A percentile compares a stretch with the other conserved stretches of the same genome.
These are phyloP conservation scores for Helogale parvula DNA, from an alignment of 2,113 vertebrate species.

Conservation along the genomic window DNA sequence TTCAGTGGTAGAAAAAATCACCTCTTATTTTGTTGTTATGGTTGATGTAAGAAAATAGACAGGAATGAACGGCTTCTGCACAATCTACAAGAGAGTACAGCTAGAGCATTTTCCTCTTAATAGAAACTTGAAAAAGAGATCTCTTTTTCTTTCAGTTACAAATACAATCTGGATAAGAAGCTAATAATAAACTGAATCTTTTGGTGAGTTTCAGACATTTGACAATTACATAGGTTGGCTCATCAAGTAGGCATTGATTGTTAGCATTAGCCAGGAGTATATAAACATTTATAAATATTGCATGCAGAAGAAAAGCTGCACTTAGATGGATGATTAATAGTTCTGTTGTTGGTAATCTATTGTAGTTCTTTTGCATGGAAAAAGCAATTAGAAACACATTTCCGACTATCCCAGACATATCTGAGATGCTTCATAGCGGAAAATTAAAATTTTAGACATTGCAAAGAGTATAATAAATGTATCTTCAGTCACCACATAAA, in stretches of 20 bases:
- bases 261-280: constrained; percentile 77
- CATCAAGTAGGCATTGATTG: constrained; percentile 78
- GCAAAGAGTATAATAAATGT: constrained; percentile 73
- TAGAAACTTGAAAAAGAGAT: not conserved
- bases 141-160: constrained; percentile 43
- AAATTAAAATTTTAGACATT: constrained; percentile 81
- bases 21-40: constrained; percentile 59
- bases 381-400: constrained; percentile 88
- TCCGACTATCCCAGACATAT: constrained; percentile 80
- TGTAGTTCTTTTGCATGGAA: constrained; percentile 85
- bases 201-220: constrained; percentile 65
- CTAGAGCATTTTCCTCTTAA: not conserved
- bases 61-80: constrained; percentile 39
- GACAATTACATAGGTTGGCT: constrained; percentile 57
- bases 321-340: constrained; percentile 86
- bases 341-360: constrained; percentile 83
- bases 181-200: constrained; percentile 61
- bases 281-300: constrained; percentile 85
- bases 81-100: constrained; percentile 47
- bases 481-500: constrained; percentile 40
- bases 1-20: constrained; percentile 47
- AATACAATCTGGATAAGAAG: constrained; percentile 71
- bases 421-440: constrained; percentile 73
- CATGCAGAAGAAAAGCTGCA: constrained; percentile 80
- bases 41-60: constrained; percentile 58